Percentiles rank a stretch among this genome's conserved stretches.
These are phyloP conservation scores for Ashinkailepas kermadecensis DNA, from an alignment of 2,888 invertebrate species.

Conservation along the genomic window DNA sequence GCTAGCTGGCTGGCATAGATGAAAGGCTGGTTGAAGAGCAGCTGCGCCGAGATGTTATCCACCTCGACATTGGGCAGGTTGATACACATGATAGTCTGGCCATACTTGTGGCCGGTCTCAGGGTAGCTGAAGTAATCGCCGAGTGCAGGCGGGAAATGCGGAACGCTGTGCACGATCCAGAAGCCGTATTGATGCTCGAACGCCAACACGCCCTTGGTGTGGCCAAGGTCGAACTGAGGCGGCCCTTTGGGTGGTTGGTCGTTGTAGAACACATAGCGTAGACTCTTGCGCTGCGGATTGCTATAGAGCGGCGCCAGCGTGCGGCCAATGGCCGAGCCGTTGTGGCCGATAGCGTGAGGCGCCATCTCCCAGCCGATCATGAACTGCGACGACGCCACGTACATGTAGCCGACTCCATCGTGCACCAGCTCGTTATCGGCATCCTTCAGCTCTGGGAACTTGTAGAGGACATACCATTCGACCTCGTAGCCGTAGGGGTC, in stretches of 20 bases:
- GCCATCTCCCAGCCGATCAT: no score
- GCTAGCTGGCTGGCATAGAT: constrained; percentile 63
- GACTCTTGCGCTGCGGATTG: constrained; percentile 14
- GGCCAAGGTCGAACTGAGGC: constrained; percentile 57
- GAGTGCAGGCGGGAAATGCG: constrained; percentile 62
- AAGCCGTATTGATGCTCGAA: constrained; percentile 64
- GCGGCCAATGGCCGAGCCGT: background rate
- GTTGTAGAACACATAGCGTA: constrained; percentile 65
- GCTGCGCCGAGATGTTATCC: constrained; percentile 51
- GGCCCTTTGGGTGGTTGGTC: constrained; percentile 68
- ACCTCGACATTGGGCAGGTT: constrained; percentile 63
- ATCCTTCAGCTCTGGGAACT: constrained; percentile 30
- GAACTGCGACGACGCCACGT: constrained; percentile 29
- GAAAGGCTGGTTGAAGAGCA: constrained; percentile 72
- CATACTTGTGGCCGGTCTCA: constrained; percentile 60
- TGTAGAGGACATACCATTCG: constrained; percentile 32
- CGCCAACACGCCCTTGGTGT: constrained; percentile 81
- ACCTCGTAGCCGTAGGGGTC: background rate
- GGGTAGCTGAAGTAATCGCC: constrained; percentile 38
- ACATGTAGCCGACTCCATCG: constrained; percentile 33
- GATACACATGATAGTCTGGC: constrained; percentile 82
- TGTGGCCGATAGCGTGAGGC: background rate
- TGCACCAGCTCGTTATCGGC: constrained; percentile 26
- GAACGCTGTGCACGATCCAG: constrained; percentile 91
- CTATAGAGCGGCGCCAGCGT: constrained; percentile 6